Base-by-base conservation (phyloP, 1,140 invertebrate species). In the Micrasema longulum region DNA sequence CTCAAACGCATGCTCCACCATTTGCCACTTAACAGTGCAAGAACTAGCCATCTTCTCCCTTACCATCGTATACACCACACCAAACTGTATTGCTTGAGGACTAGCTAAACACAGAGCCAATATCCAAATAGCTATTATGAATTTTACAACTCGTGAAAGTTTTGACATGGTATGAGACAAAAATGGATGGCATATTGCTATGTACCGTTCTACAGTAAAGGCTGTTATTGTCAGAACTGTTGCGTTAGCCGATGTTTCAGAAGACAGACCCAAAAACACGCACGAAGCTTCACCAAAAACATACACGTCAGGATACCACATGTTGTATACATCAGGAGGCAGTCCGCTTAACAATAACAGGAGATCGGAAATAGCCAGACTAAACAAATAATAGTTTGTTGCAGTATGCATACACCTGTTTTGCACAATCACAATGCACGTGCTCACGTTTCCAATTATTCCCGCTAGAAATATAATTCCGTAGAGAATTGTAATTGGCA, bases 161-260 rank as follows among this genome's bases (percentile, higher is more conserved):
- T 92, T 93, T 0, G 92, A 93, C 86, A 95, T 92, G 1, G 92
- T 95, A 78, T 97, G 95, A 0, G 93, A 91, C 76, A 93, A 85
- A 74, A 98, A 92, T 0, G 96, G 96, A 80, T 97, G 92, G 81
- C 96, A 97, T 74, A 98, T 97, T 12, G 95, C 96, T 16, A 98
- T 89, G 81, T 98, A 99, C 52, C 97, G 87, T 81, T 99, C 97
- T 4, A 97, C 89, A 0, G 97, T 98, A 83, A 99, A 99, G 1
- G 95, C 93, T 0, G 94, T 95, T 72, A 97, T 97, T 1, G 95
- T 97, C n/a, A 97, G 83, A 0, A 97, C 92, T 0, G 95, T 96
- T 0, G 95, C 94, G 80, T 97, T 95, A 2, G 92, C 91, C 0
- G 93, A 95, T n/a, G 91, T 93, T 81, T 96, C 94, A 1, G 91